Evolutionary conservation across 2,888 invertebrate species (phyloP).

Genomic region (Busseola fusca): DNA sequence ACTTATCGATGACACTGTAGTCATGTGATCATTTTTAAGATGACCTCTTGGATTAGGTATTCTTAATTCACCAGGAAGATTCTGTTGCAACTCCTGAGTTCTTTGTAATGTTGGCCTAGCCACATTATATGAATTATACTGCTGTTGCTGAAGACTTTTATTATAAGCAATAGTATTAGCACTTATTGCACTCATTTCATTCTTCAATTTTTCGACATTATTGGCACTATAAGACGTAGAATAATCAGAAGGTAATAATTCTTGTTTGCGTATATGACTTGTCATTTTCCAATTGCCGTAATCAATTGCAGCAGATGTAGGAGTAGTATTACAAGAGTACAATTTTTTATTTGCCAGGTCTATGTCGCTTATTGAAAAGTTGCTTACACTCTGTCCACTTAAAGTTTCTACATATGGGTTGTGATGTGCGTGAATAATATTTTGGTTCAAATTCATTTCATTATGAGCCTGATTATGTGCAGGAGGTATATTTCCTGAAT

Average conservation of each 20-base stretch:
- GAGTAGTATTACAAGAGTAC: conserved; percentile 74
- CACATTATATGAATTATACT: conserved; percentile 77
- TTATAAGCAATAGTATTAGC: conserved; percentile 77
- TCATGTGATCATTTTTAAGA: conserved; percentile 76
- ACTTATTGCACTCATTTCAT: conserved; percentile 69
- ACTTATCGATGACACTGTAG: conserved; percentile 65
- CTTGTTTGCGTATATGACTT: conserved; percentile 79
- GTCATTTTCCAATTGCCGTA: conserved; percentile 84
- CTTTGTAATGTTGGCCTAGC: conserved; percentile 75
- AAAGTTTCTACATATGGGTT: conserved; percentile 78
- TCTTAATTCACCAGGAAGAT: conserved; percentile 78
- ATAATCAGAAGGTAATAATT: conserved; percentile 81
- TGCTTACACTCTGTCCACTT: conserved; percentile 73
- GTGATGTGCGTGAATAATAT: conserved; percentile 80
- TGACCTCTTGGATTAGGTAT: conserved; percentile 83
- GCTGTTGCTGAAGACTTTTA: conserved; percentile 80
- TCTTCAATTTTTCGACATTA: conserved; percentile 77
- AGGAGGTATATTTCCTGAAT: conserved; percentile 73
- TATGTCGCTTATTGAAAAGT: conserved; percentile 84
- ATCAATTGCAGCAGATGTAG: conserved; percentile 76
- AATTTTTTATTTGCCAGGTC: conserved; percentile 84
- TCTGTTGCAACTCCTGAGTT: conserved; percentile 79
- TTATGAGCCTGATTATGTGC: conserved; percentile 77
- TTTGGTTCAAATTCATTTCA: conserved; percentile 74
- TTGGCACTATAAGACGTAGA: conserved; percentile 75